Evolutionary conservation across 2,888 invertebrate species (phyloP), one percentile per base, ranked within the genome.

Genomic region (Candidula unifasciata): DNA sequence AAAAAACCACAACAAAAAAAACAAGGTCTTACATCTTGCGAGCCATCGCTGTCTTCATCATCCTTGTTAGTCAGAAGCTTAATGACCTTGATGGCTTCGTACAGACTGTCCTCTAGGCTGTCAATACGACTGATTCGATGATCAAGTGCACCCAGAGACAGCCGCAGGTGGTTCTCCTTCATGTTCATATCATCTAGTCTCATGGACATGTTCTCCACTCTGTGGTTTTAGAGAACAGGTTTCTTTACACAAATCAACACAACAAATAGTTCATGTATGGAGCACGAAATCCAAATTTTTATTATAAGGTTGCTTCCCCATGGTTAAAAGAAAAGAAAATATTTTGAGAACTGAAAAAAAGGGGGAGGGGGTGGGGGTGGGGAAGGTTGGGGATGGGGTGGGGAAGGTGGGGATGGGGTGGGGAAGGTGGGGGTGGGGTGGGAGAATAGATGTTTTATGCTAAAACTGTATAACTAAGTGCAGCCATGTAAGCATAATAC

Each of bases 171-270:
- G 93, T 97, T 97, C 93, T 97, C 97, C 94, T 97, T 97, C 93
- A 97, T 97, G 94, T 97, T 97, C 89, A 98, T 97, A 93, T 98
- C 98, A 94, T 98, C 98, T 92, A 98, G 96, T 95, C 98, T 97
- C 93, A 97, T 96, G 85, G 96, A 95, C 95, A 98, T 96, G 94
- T 96, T 96, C 94, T 98, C 98, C 54, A 87, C 87, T 57, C 87
- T 88, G 86, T 33, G 18, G 21, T 64, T 35, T 64, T 5, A 73
- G 8, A 73, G 8, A 71, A 71, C 6, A 21, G 5, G 2, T 35
- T 18, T 21, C 2, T 37, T 35, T 71, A 6, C 24, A 71, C 24
- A 57, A 1, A 54, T 27, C 2, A 68, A 68, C 27, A 27, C 16
- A 3, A n/a, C 27, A 30, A 16, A 16, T 27, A 73, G 10, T 73